These are phyloP conservation scores for Rhynchonema sp. DNA, from an alignment of 2,888 invertebrate genomes.

Conservation along the genomic window DNA sequence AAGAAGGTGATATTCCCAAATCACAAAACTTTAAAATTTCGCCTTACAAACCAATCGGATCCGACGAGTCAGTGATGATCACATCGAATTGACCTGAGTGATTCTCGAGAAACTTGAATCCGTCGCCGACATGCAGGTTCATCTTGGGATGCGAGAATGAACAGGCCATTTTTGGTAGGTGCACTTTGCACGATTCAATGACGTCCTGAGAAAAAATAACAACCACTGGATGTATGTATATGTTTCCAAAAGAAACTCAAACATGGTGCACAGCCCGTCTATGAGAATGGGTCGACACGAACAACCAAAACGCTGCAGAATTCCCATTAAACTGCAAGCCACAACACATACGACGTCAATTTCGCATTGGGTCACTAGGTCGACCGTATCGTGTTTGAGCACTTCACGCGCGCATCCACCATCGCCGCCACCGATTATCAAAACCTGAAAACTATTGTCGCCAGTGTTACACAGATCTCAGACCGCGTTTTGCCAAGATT, in stretches of 20 bases:
- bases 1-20: too few species aligned
- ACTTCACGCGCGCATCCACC: conserved; percentile 92
- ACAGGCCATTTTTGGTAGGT: conserved; percentile 68
- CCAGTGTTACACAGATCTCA: too few species aligned
- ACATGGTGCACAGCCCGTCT: too few species aligned
- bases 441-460: too few species aligned
- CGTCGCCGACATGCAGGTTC: conserved; percentile 65
- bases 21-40: too few species aligned
- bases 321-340: too few species aligned
- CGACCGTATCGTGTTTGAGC: conserved; percentile 69
- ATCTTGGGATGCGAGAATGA: conserved; percentile 67
- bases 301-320: too few species aligned
- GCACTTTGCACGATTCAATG: conserved; percentile 66
- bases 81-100: conserved; percentile 65
- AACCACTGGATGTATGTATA: too few species aligned
- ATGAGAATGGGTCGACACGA: too few species aligned
- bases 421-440: conserved; percentile 93
- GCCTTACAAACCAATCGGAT: conserved; percentile 62
- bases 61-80: conserved; percentile 93
- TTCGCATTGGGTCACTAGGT: conserved; percentile 71
- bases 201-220: conserved; percentile 38
- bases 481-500: too few species aligned
- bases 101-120: conserved; percentile 75
- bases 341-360: conserved; percentile 68
- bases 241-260: too few species aligned